Evolutionary conservation across 2,888 invertebrate species (phyloP), one percentile per base, ranked within the genome.

Genomic region (Malthinus flaveolus): DNA sequence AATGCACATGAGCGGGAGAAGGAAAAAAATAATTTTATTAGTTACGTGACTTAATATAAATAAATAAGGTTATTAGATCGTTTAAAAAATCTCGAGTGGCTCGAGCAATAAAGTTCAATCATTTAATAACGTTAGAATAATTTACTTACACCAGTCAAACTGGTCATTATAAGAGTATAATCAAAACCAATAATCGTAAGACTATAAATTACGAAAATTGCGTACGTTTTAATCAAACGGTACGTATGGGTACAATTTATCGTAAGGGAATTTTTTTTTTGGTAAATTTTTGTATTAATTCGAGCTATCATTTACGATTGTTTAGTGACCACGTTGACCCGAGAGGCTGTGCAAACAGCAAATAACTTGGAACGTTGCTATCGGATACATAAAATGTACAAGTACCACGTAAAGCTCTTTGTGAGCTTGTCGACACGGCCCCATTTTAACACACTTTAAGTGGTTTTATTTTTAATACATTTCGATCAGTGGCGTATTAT

Each of bases 401-500:
- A 62, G 68, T 59, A 68, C 65, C 64, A 68, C 68, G 65, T 67
- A 68, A 66, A 62, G 69, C 69, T 70, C 66, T 70, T 70, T 68
- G 62, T 66, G 56, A 56, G 56, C 62, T 58, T 60, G 60, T 60
- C 55, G 56, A 56, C 51, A 52, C 60, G 52, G 56, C 47, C 54
- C 58, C 59, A 54, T 39, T 54, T 48, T 42, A 42, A 23, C 23
- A 5, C 23, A 23, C 23, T 23, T 23, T 23, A 23, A 23, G 23
- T 23, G 23, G 23, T 23, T 23, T 23, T 23, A 23, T 23, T 23
- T 23, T 23, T 23, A 3, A 23, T 23, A 23, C 23, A 3, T 23
- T 23, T 23, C 5, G 2, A 3, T 23, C 23, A 23, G 23, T 23
- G 23, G 23, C 23, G 23, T 23, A 23, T 23, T 23, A 23, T 5